Evolutionary conservation across 1,140 invertebrate species (phyloP), one percentile per base, ranked within the genome.

Genomic region (Ladona fulva): DNA sequence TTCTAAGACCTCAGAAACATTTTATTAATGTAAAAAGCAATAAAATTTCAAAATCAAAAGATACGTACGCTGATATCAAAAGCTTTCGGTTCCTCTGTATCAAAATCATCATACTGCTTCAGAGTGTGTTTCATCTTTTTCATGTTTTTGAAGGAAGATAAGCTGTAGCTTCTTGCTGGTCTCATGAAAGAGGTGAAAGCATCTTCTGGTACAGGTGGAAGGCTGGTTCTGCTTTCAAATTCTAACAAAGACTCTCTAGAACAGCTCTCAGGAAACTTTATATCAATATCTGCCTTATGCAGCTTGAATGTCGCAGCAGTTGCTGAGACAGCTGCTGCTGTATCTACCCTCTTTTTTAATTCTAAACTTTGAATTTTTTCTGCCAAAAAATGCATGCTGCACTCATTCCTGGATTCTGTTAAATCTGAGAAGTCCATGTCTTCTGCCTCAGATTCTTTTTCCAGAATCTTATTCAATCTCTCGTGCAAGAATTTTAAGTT

Each of bases 191-290:
- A 81, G 12, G 84, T 84, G 73, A 85, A 85, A 77, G 84, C 84
- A 78, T 85, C 84, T 81, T 86, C 85, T 1, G 85, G 85, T 14
- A 86, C 84, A 24, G 85, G 82, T 16, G 85, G 84, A 75, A 86
- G 79, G 80, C 84, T 85, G 0, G 82, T 81, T 8, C 84, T 81
- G 78, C 81, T 85, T 77, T 84, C 83, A 11, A 85, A 78, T 79
- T 85, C 84, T n/a, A 85, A 83, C 14, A 85, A 77, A 16, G 84
- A 85, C 74, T 86, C 84, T 77, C 82, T 81, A 3, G 85, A 85
- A 80, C 83, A 81, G 78, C 83, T 84, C 79, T 85, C 84, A 7
- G 85, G 85, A 78, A 85, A 86, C 80, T 85, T 85, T 80, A 85
- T 84, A 79, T 86, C 82, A 0, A 85, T 79, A 77, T 85, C 84